phyloP scores from a whole-genome alignment of 2,888 invertebrate genomes.

The Aphodius sticticus region DNA sequence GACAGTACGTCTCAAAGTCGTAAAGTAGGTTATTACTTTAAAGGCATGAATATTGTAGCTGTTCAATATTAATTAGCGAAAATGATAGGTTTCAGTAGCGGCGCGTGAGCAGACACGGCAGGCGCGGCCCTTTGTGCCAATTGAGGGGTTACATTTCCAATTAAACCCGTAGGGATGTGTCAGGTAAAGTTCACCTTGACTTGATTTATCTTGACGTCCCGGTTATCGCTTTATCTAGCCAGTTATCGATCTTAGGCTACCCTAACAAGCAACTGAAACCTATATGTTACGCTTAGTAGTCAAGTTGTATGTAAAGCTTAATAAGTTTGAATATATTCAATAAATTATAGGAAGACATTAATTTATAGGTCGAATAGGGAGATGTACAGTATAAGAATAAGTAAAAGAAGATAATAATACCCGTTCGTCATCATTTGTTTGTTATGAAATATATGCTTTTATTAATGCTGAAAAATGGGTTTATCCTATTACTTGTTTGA shows the following conservation, averaged over 20 bases:
- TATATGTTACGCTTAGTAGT: not conserved
- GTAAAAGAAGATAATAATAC: no score
- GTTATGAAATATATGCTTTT: no score
- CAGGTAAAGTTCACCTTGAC: not conserved
- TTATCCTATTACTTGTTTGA: not conserved
- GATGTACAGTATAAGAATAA: no score
- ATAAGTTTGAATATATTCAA: no score
- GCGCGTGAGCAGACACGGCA: not conserved
- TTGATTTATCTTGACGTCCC: not conserved
- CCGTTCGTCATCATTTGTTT: no score
- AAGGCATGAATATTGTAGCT: not conserved
- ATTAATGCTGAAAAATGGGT: not conserved
- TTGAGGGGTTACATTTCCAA: not conserved
- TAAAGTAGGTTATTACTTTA: not conserved
- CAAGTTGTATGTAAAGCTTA: no score
- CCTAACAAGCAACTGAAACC: not conserved
- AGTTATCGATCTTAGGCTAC: not conserved
- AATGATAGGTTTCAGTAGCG: not conserved
- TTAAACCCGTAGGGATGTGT: not conserved
- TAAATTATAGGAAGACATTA: no score
- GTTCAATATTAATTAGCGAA: slow-evolving; percentile 4
- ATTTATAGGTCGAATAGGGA: no score
- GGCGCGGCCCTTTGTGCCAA: not conserved
- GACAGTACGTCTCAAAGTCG: not conserved
- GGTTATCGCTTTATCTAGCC: not conserved